A percentile compares a stretch with the other conserved stretches of the same genome.
Conservation (phyloP, 2,888 invertebrate species). For the Parapristionchus giblindavisi region DNA sequence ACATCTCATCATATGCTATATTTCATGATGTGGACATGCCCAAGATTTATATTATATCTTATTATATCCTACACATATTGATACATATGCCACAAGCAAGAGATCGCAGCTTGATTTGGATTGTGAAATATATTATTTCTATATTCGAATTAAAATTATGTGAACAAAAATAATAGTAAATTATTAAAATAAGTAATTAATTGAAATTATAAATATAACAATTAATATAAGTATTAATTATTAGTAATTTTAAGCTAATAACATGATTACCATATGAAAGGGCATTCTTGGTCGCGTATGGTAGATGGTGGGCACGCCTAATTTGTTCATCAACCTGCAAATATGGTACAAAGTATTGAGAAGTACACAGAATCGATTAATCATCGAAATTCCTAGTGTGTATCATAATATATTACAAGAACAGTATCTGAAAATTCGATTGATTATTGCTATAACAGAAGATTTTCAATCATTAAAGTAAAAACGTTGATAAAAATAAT, state of each 20-base stretch:
- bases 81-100: too few species aligned
- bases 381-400: not conserved
- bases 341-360: not conserved
- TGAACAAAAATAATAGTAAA: too few species aligned
- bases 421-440: not conserved
- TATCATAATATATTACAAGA: not conserved
- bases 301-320: conserved; percentile 48
- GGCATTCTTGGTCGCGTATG: conserved; percentile 67
- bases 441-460: too few species aligned
- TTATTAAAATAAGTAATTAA: too few species aligned
- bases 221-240: not conserved
- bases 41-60: too few species aligned
- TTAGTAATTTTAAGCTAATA: not conserved
- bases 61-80: too few species aligned
- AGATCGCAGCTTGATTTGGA: too few species aligned
- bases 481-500: conserved; percentile 7
- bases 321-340: conserved; percentile 53
- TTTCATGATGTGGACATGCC: too few species aligned
- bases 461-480: conserved; percentile 7
- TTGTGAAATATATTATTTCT: too few species aligned
- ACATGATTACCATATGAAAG: conserved; percentile 64
- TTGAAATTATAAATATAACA: not conserved
- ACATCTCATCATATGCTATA: too few species aligned
- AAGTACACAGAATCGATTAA: not conserved
- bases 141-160: too few species aligned